Evolutionary conservation across 2,888 invertebrate genomes (phyloP), one percentile per base, ranked within the genome.

Genomic region (Andrena bucephala): DNA sequence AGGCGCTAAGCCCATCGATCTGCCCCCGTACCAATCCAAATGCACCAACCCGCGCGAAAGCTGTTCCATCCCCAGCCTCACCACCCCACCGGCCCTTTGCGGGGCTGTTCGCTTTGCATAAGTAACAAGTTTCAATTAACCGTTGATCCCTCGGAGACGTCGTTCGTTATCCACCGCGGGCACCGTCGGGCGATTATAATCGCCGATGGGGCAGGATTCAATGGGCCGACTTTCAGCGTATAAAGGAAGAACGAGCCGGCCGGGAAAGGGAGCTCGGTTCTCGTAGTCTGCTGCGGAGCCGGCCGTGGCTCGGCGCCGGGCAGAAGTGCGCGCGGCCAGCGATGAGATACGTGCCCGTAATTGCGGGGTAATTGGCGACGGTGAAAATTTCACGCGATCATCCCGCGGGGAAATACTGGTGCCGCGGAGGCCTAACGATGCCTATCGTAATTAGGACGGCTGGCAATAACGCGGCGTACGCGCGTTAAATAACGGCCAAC

Each of bases 351-450:
- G n/a, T 16, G 48, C 2, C 2, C 10, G 52, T 83, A 84, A 78
- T 71, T 78, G 71, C 70, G 33, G 42, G 59, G 24, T 84, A 84
- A 84, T 84, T 75, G 76, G 57, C 54, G 33, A 27, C 27, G 63
- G 48, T 69, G 84, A 63, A 84, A 75, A 84, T 84, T 84, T 84
- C 84, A 78, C 84, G 84, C 78, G 71, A 84, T 78, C 65, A 16
- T 73, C 60, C 24, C 65, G 31, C 50, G 57, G 31, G 66, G 69
- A 77, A 68, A 16, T 52, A 74, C 68, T n/a, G 24, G 13, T 24
- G 27, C 42, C n/a, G 1, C 59, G 62, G 59, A 52, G 70, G 63
- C 5, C 42, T 65, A 54, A 70, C 65, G 69, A 77, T 24, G 27
- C 48, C 29, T 66, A 67, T 70, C 54, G 52, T 78, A 83, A 83